Evolutionary conservation across 2,797 vertebrate genomes (phyloP), one percentile per base, ranked within the genome.

Genomic region (Botia almorhae): DNA sequence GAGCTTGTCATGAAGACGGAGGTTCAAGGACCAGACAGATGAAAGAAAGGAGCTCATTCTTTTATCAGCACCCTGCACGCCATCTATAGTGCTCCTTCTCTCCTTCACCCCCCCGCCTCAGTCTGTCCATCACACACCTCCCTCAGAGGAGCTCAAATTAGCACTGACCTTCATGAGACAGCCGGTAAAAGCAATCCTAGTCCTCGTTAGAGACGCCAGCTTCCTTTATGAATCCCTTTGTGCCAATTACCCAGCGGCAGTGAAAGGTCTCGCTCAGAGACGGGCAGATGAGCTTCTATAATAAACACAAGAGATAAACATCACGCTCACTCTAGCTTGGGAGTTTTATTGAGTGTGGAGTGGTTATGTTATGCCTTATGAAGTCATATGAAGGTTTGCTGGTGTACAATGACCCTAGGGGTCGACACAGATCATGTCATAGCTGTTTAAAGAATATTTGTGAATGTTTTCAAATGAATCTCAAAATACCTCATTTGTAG

Each of bases 91-190:
- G 17, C 29, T 33, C 26, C 58, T 21, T 36, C 17, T 46, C 11
- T 60, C 33, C 7, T 10, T 75, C 43, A 16, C 16, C 21, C 46
- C 33, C 75, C 82, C 72, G 19, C 29, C 23, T 43, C 23, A 11
- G 58, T 77, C 81, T 72, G 55, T 26, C 83, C 78, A 78, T 64
- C 46, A 51, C 63, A 26, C 83, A 83, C 70, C 74, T 84, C 63
- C 67, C 71, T 82, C 84, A 4, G 73, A 86, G 89, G 80, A 21
- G 48, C 75, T 88, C 53, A 90, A 92, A 91, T 92, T 91, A 92
- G 89, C 87, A 84, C 75, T 91, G 91, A 91, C 91, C 89, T 91
- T 90, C 87, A 87, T 83, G 89, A 89, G 85, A 90, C 88, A 89
- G 84, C 82, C 83, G 81, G 84, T 86, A 90, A 87, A 50, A 16